phyloP scores from a whole-genome alignment of 2,797 vertebrate species.

The Notamacropus eugenii region DNA sequence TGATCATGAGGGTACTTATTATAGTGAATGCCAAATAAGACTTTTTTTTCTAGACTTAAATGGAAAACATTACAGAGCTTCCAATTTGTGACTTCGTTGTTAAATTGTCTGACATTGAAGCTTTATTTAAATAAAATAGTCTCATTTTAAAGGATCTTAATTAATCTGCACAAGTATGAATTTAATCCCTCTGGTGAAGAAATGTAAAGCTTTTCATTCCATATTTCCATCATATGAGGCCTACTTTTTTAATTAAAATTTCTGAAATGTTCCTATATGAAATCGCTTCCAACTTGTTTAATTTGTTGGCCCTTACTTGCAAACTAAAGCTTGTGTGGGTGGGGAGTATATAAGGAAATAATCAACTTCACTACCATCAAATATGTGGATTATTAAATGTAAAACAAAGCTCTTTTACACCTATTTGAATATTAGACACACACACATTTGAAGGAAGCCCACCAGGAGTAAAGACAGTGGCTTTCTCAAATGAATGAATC shows the following conservation, averaged over 20 bases:
- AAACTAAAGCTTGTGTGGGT: not conserved
- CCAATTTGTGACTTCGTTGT: constrained; percentile 42
- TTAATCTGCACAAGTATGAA: constrained; percentile 58
- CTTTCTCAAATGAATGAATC: constrained; percentile 54
- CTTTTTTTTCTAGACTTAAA: not conserved
- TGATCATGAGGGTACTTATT: constrained; percentile 5
- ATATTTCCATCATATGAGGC: constrained; percentile 56
- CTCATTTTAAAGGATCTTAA: constrained; percentile 14
- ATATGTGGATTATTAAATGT: constrained; percentile 58
- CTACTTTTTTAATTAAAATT: constrained; percentile 40
- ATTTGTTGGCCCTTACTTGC: constrained; percentile 1
- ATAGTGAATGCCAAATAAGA: constrained; percentile 23
- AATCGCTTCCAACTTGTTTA: constrained; percentile 67
- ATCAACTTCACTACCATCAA: constrained; percentile 63
- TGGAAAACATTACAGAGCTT: constrained; percentile 37
- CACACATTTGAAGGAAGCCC: constrained; percentile 57
- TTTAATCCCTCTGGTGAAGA: constrained; percentile 65
- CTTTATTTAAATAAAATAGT: constrained; percentile 18
- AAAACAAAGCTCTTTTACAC: constrained; percentile 54
- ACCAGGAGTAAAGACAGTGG: constrained; percentile 38
- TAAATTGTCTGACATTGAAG: constrained; percentile 25
- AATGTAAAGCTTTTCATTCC: constrained; percentile 42
- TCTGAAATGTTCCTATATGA: constrained; percentile 61
- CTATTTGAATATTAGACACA: constrained; percentile 40
- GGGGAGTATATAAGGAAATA: constrained; percentile 26